Evolutionary conservation across 2,113 vertebrate species (phyloP).

Genomic region (Dasyornis broadbenti): DNA sequence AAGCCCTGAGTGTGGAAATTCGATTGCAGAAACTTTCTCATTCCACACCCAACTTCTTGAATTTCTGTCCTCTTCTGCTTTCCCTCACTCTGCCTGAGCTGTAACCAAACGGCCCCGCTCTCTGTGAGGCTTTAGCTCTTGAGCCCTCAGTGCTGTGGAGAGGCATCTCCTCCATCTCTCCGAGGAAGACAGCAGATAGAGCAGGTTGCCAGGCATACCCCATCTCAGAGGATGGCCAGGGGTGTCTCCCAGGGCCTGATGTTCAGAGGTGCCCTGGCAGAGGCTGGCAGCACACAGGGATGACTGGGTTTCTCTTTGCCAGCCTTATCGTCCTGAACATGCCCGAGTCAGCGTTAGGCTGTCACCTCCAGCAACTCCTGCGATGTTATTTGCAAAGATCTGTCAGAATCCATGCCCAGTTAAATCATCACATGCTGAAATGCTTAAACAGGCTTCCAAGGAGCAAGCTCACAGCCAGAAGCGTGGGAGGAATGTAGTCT

Average conservation of each 20-base stretch:
- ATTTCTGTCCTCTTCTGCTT: slow-evolving; percentile 34
- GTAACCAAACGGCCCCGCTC: neutral
- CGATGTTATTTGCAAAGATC: slow-evolving; percentile 43
- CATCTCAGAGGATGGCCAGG: accelerated
- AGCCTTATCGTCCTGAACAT: neutral
- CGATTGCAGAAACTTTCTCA: slow-evolving; percentile 19
- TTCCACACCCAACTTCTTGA: slow-evolving; percentile 18
- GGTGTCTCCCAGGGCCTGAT: neutral
- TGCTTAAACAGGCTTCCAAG: slow-evolving; percentile 51
- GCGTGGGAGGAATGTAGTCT: slow-evolving; percentile 61
- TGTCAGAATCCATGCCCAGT: slow-evolving; percentile 42
- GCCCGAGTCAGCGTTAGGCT: neutral
- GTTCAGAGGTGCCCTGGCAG: neutral
- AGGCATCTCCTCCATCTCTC: neutral
- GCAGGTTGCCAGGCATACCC: neutral
- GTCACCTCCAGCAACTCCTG: slow-evolving; percentile 51
- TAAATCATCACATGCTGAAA: slow-evolving; percentile 62
- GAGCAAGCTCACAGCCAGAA: slow-evolving; percentile 44
- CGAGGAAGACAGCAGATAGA: neutral
- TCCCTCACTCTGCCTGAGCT: neutral
- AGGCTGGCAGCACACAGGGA: neutral
- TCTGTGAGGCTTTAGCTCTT: neutral
- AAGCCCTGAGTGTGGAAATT: neutral
- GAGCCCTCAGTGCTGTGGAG: neutral
- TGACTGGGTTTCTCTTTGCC: neutral